Conservation (phyloP, 2,113 vertebrate species). For the Salvelinus fontinalis region DNA sequence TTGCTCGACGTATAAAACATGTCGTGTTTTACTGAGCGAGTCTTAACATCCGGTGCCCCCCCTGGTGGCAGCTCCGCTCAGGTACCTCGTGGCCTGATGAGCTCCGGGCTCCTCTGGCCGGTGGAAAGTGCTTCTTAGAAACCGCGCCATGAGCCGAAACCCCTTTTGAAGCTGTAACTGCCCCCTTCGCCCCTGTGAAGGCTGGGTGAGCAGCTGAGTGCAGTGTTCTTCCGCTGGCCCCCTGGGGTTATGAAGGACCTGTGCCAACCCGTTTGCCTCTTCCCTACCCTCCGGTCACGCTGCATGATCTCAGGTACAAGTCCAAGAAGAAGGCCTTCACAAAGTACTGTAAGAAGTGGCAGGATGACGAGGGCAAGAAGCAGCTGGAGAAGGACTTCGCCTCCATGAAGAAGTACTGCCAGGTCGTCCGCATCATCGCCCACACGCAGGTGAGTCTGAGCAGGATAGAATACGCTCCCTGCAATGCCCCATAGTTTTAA, state of each 20-base stretch:
- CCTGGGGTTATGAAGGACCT: conserved; percentile 70
- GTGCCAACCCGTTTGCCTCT: conserved; percentile 68
- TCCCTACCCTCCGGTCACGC: conserved; percentile 31
- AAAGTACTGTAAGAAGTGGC: conserved; percentile 99
- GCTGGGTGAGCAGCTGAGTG: conserved; percentile 63
- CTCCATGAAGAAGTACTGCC: conserved; percentile 98
- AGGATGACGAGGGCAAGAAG: conserved; percentile 97
- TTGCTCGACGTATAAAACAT: conserved; percentile 43
- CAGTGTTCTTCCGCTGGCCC: conserved; percentile 74
- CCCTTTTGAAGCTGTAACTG: conserved; percentile 20
- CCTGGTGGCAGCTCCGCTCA: conserved; percentile 89
- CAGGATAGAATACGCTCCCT: fast-evolving
- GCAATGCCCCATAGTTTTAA: not conserved
- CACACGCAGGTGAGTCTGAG: conserved; percentile 90
- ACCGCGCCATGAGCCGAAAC: conserved; percentile 87
- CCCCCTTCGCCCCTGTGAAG: conserved; percentile 7
- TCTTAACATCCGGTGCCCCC: conserved; percentile 69
- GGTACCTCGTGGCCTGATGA: conserved; percentile 87
- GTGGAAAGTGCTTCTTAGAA: conserved; percentile 91
- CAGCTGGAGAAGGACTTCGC: conserved; percentile 96
- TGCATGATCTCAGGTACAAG: conserved; percentile 88
- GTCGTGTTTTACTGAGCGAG: conserved; percentile 36
- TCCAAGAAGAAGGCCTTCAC: conserved; percentile 99
- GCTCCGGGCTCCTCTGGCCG: conserved; percentile 95
- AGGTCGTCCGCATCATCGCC: conserved; percentile 89